A percentile compares a stretch with the other conserved stretches of the same genome.
phyloP scores from a whole-genome alignment of 2,113 vertebrate genomes.

The Cettia cetti region DNA sequence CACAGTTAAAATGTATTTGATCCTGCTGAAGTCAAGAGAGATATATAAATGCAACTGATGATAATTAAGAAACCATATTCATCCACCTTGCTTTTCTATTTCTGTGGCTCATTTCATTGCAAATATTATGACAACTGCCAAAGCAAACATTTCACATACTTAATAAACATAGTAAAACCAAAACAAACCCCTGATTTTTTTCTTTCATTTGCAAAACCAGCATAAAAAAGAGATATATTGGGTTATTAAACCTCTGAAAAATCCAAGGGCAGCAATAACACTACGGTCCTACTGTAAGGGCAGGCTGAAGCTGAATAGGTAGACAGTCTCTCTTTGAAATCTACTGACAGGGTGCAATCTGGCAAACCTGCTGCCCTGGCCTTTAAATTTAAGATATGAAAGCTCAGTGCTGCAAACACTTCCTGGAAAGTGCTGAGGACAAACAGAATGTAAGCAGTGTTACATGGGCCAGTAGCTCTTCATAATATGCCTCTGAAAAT shows the following conservation, averaged over 20 bases:
- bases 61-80: background rate
- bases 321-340: background rate
- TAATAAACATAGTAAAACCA: background rate
- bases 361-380: background rate
- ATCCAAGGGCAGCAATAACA: background rate
- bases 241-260: slow-evolving; percentile 36
- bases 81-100: background rate
- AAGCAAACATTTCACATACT: background rate
- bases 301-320: background rate
- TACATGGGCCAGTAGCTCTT: slow-evolving; percentile 9
- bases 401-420: background rate
- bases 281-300: background rate
- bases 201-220: background rate
- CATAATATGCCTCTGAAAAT: background rate
- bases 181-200: background rate
- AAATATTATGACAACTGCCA: slow-evolving; percentile 1
- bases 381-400: background rate
- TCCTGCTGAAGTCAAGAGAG: background rate
- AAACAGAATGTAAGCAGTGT: background rate
- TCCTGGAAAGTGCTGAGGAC: slow-evolving; percentile 15
- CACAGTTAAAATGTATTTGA: background rate
- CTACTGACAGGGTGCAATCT: background rate
- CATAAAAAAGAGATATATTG: slow-evolving; percentile 1
- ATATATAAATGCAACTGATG: background rate
- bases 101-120: background rate